Percentiles rank a stretch among this genome's conserved stretches.
phyloP scores from a whole-genome alignment of 1,140 invertebrate species.

The Scaptodrosophila lebanonensis region DNA sequence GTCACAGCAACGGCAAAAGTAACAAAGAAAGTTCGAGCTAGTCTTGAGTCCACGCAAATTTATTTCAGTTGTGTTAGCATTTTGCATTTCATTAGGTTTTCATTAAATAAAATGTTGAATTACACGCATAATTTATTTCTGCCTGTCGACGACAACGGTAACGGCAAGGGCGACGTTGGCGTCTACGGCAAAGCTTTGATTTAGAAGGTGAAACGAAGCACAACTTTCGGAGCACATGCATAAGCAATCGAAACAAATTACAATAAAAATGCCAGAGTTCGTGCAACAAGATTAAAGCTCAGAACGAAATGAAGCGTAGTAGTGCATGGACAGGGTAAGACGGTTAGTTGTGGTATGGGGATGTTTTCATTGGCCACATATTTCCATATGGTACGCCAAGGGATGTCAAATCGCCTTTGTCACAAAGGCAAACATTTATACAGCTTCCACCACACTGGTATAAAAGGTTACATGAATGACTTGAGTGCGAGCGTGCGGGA shows the following conservation, averaged over 20 bases:
- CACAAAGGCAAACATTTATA: constrained; percentile 67
- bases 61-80: constrained; percentile 76
- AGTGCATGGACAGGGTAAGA: constrained; percentile 4
- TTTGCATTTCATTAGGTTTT: constrained; percentile 76
- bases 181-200: too few relatives aligned
- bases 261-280: constrained; percentile 74
- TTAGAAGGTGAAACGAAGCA: too few relatives aligned
- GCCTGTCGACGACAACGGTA: constrained; percentile 26
- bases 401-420: constrained; percentile 23
- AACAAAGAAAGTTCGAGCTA: constrained; percentile 31
- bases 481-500: constrained; percentile 6
- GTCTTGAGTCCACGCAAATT: constrained; percentile 55
- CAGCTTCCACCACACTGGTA: constrained; percentile 53
- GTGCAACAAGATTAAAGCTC: constrained; percentile 72
- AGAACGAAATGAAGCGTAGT: constrained; percentile 65
- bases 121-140: constrained; percentile 76
- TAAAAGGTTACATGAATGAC: constrained; percentile 50
- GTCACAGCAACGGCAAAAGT: constrained; percentile 40
- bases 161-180: not conserved
- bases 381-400: constrained; percentile 55
- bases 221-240: too few relatives aligned
- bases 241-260: constrained; percentile 69
- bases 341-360: too few relatives aligned
- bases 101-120: constrained; percentile 77
- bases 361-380: constrained; percentile 12